Evolutionary conservation across 2,113 vertebrate species (phyloP).

Genomic region (Phalacrocorax aristotelis): DNA sequence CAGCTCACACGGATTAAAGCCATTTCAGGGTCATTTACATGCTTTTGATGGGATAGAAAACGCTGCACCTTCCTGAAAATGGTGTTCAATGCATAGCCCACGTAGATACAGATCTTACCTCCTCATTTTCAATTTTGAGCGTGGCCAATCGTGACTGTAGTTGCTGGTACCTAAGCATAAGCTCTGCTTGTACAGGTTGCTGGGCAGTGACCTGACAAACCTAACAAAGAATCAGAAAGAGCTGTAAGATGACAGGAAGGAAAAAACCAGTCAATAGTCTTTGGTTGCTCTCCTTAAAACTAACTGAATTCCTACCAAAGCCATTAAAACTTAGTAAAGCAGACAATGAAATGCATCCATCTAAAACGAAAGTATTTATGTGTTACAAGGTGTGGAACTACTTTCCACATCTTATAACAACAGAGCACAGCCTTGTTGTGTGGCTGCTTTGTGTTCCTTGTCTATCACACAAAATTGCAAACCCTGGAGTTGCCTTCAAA

Average conservation of each 20-base stretch:
- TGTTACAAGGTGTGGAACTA: background rate
- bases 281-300: background rate
- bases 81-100: background rate
- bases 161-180: conserved; percentile 94
- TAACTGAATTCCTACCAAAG: background rate
- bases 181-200: conserved; percentile 91
- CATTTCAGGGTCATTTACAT: background rate
- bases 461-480: background rate
- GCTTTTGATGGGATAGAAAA: background rate
- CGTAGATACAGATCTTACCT: conserved; percentile 77
- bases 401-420: background rate
- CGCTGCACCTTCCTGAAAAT: background rate
- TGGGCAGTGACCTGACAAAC: conserved; percentile 94
- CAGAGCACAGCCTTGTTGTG: background rate
- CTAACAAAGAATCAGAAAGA: conserved; percentile 72
- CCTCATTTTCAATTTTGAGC: conserved; percentile 96
- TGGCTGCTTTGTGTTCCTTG: background rate
- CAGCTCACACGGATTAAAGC: background rate
- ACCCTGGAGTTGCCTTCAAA: background rate
- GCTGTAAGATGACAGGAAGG: background rate
- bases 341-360: background rate
- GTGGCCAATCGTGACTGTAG: conserved; percentile 94
- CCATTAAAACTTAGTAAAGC: background rate
- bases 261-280: background rate
- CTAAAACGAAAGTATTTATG: background rate